phyloP scores from a whole-genome alignment of 2,888 invertebrate species.

The Caenorhabditis wallacei region DNA sequence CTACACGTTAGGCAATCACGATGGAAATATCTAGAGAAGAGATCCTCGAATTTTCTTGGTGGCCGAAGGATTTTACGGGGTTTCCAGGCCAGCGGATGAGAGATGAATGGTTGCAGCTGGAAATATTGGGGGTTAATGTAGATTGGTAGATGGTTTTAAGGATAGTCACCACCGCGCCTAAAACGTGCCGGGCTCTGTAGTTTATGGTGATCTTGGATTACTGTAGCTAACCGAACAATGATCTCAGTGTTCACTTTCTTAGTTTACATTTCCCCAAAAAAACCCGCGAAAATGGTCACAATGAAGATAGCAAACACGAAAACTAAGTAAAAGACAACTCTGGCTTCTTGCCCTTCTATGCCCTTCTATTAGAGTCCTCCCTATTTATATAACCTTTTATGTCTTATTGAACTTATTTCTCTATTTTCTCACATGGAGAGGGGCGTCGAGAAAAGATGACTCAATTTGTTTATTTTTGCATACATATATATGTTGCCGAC shows the following conservation, averaged over 20 bases:
- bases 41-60: slow-evolving; percentile 73
- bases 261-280: too few species aligned
- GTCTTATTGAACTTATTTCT: not conserved
- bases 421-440: too few species aligned
- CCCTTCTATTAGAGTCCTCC: not conserved
- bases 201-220: too few species aligned
- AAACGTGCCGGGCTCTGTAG: too few species aligned
- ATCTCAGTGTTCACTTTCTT: too few species aligned
- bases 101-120: slow-evolving; percentile 53
- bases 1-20: slow-evolving; percentile 52
- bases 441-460: slow-evolving; percentile 3
- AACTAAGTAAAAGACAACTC: too few species aligned
- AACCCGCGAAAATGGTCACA: too few species aligned
- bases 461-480: slow-evolving; percentile 53
- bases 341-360: slow-evolving; percentile 6
- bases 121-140: not conserved
- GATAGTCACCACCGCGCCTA: too few species aligned
- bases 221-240: too few species aligned
- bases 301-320: too few species aligned
- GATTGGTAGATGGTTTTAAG: too few species aligned
- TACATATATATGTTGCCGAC: slow-evolving; percentile 4
- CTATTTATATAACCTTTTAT: not conserved
- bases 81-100: slow-evolving; percentile 70
- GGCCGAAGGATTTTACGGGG: slow-evolving; percentile 68
- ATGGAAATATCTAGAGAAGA: slow-evolving; percentile 75